Conservation (phyloP, 2,888 invertebrate species). For the Rotaria sp. region DNA sequence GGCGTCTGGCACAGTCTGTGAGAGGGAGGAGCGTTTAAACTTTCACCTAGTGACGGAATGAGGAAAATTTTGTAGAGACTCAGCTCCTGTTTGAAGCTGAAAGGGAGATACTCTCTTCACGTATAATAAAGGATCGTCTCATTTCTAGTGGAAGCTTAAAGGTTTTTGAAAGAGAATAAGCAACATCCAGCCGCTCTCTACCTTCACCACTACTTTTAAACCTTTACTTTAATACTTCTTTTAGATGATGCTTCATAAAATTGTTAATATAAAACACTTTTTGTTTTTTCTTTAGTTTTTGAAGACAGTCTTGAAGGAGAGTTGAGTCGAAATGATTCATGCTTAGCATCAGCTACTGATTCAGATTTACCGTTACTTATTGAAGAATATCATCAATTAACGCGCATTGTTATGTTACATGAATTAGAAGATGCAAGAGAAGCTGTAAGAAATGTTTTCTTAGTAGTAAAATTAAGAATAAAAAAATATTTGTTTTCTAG, state of each 20-base stretch:
- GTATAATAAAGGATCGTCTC: no score
- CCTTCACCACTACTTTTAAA: no score
- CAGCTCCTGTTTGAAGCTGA: no score
- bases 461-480: neutral
- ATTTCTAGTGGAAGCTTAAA: no score
- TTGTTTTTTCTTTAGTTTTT: neutral
- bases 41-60: no score
- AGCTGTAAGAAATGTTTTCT: neutral
- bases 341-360: neutral
- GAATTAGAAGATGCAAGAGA: slow-evolving; percentile 5
- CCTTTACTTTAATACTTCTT: no score
- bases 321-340: neutral
- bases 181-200: no score
- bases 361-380: slow-evolving; percentile 2
- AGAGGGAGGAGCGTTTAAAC: no score
- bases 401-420: neutral
- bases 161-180: no score
- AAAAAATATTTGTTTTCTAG: neutral
- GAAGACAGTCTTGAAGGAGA: neutral
- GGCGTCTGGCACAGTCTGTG: no score
- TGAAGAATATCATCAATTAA: slow-evolving; percentile 27
- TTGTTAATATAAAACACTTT: neutral
- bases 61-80: no score
- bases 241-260: neutral
- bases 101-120: no score